Base-by-base conservation (phyloP, 2,888 invertebrate genomes). In the Zhuqinia jingwanae region DNA sequence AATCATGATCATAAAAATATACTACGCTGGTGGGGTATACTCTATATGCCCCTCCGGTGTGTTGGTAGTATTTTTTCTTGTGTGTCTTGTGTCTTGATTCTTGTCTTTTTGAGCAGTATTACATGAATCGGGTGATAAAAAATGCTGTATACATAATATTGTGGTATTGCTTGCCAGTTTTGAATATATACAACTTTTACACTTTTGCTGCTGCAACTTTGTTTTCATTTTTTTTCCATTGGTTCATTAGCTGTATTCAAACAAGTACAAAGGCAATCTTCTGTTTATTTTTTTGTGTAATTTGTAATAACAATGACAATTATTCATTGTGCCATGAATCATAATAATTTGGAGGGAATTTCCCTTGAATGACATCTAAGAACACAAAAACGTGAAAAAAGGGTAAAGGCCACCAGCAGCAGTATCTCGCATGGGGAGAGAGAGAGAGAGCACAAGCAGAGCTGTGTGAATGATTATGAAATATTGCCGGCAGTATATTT, bases 281-380 rank as follows among this genome's bases (percentile, higher is more conserved):
- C 6, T 56, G 22, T n/a, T 47, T 45, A 45, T 25, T 15, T 20
- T 22, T 10, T 45, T 45, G 22, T 25, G 60, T 60, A 25, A 20
- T 42, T 27, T 58, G 58, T 76, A 20, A 45, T 42, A 42, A 30
- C 11, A 68, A 45, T 36, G 36, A 36, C 11, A 68, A 45, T n/a
- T n/a, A n/a, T 5, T 20, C 56, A 20, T 45, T 36, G 47, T 50
- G 10, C 47, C 78, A 27, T 78, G 63, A 78, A 78, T 78, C 78
- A 78, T 30, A 17, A 17, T 78, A 63, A 78, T 78, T 78, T 78
- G 63, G 15, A 27, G 63, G 25, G 63, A 78, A 78, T 63, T 63
- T 47, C 11, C 27, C n/a, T 17, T 30, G 15, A 10, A 5, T 20
- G 63, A n/a, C 50, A 78, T 65, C 63, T 8, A 30, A 65, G 6